Evolutionary conservation across 2,888 invertebrate species (phyloP), one percentile per base, ranked within the genome.

Genomic region (Oithona nana): DNA sequence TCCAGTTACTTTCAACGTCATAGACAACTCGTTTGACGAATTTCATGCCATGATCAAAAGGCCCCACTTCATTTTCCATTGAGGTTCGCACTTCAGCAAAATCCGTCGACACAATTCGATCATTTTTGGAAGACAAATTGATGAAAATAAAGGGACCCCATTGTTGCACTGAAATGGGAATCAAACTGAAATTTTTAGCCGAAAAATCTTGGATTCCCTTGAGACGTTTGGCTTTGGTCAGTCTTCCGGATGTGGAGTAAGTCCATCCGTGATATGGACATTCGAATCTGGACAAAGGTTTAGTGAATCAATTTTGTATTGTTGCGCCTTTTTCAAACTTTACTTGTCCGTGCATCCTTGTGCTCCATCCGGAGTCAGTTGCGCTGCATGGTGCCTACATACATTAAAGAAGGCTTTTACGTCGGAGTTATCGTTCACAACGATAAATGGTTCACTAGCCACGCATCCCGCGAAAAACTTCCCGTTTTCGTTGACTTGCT

Each of bases 181-280:
- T 56, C 4, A 56, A 28, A 6, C 56, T 28, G n/a, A 56, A 56
- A 26, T 56, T 28, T n/a, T 56, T 56, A 6, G 56, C 56, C n/a
- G 20, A 26, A 28, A 56, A 56, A 56, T 56, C 29, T 28, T 56
- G 56, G 28, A 56, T 56, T 4, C 56, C 56, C n/a, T 56, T 56
- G 8, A 56, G n/a, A 4, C 56, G 3, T 28, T 13, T 22, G 13
- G 56, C 56, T 28, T 56, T 56, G 24, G 56, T 56, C 26, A 56
- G 28, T 26, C 56, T n/a, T 22, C 56, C 56, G 11, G 20, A 13
- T 6, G 28, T 20, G 6, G 56, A n/a, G n/a, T 56, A 56, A 29
- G 56, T 56, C 56, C 56, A 56, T 4, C 56, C 56, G 28, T 56
- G 56, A 56, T 56, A 56, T 13, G 56, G 56, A 56, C 56, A 56